Evolutionary conservation across 2,113 vertebrate species (phyloP), one percentile per base, ranked within the genome.

Genomic region (Mugil cephalus): DNA sequence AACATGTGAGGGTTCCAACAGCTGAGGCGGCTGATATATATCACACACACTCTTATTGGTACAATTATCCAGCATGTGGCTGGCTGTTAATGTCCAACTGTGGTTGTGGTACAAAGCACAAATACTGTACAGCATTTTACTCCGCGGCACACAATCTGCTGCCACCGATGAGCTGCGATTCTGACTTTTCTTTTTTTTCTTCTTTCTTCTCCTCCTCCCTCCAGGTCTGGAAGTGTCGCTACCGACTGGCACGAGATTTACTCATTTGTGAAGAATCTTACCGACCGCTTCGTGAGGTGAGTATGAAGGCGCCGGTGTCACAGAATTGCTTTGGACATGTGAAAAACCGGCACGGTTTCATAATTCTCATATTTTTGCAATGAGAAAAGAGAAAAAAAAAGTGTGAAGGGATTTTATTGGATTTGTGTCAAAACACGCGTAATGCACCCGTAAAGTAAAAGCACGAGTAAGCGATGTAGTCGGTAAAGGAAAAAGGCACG

Each of bases 261-360:
- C 82, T 84, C 93, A 35, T 99, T 99, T 66, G 98, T 98, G 24
- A 87, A 93, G 55, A 95, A 96, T 48, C 94, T 99, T 34, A 97
- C 96, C 0, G 95, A 98, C 39, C 92, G 96, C 91, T 99, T 98
- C 86, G 96, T 97, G 69, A 99, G 96, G 98, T 96, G 89, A 88
- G 82, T 84, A 17, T 4, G 12, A 46, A 35, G 30, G 21, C 15
- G 1, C 4, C 0, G 24, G 24, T 1, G 1, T 4, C 10, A 17
- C 8, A 10, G 4, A 8, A 4, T 51, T 24, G 18, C 18, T 18
- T 14, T 42, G 10, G 36, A 45, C 39, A 15, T 6, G 6, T 24
- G 1, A 19, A 21, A 46, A 21, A 30, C n/a, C n/a, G n/a, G n/a
- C n/a, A n/a, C n/a, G n/a, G n/a, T n/a, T n/a, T n/a, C n/a, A n/a